A percentile compares a stretch with the other conserved stretches of the same genome.
phyloP scores from a whole-genome alignment of 2,113 vertebrate species.

The Proterorhinus semilunaris region DNA sequence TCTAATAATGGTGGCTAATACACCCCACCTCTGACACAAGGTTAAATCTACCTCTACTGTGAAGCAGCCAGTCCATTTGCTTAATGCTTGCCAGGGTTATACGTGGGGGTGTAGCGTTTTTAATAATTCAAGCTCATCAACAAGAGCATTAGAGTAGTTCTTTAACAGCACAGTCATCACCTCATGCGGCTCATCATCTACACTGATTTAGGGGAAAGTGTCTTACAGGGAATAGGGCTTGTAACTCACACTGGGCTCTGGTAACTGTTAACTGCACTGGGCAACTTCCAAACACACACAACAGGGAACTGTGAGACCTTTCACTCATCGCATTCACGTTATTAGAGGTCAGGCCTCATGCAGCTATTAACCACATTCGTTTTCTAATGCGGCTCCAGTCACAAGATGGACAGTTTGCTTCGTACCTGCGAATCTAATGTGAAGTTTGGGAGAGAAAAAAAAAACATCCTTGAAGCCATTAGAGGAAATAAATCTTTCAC shows the following conservation, averaged over 20 bases:
- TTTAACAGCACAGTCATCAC: slow-evolving; percentile 67
- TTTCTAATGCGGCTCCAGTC: slow-evolving; percentile 64
- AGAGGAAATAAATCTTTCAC: slow-evolving; percentile 5
- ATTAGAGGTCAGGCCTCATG: slow-evolving; percentile 67
- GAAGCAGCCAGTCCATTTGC: slow-evolving; percentile 56
- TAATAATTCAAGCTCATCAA: slow-evolving; percentile 65
- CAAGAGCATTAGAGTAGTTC: slow-evolving; percentile 56
- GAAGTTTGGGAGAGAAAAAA: slow-evolving; percentile 6
- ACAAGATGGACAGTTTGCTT: slow-evolving; percentile 62
- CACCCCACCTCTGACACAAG: slow-evolving; percentile 74
- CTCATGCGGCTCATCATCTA: slow-evolving; percentile 45
- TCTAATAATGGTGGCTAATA: slow-evolving; percentile 77
- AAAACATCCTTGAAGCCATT: slow-evolving; percentile 17
- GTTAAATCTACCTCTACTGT: slow-evolving; percentile 58
- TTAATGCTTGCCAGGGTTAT: slow-evolving; percentile 46
- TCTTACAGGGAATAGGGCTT: slow-evolving; percentile 28
- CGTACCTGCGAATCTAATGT: slow-evolving; percentile 54
- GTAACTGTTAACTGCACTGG: slow-evolving; percentile 41
- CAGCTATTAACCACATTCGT: slow-evolving; percentile 65
- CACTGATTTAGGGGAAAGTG: slow-evolving; percentile 30
- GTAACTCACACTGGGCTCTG: slow-evolving; percentile 34
- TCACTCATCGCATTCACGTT: slow-evolving; percentile 67
- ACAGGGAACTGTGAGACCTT: slow-evolving; percentile 70
- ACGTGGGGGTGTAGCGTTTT: slow-evolving; percentile 59
- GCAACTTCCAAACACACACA: slow-evolving; percentile 35